Conservation (phyloP, 2,888 invertebrate species). For the Cantharis lateralis region DNA sequence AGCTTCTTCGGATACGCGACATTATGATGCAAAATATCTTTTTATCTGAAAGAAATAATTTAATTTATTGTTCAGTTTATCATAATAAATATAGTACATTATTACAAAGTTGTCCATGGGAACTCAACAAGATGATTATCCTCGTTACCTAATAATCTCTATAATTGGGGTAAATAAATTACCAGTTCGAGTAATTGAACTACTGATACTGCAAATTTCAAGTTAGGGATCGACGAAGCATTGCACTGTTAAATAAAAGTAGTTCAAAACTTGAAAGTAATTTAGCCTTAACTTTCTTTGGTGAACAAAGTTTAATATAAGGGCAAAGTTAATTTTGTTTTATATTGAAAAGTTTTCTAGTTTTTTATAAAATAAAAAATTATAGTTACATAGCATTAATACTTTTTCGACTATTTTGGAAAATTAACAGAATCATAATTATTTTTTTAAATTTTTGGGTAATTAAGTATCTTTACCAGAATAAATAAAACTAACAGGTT, state of each 20-base stretch:
- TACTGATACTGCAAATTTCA: background rate
- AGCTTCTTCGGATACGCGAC: too few relatives aligned
- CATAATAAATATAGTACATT: too few relatives aligned
- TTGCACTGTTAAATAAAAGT: background rate
- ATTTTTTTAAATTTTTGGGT: background rate
- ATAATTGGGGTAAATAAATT: background rate
- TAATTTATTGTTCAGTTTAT: too few relatives aligned
- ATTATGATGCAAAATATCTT: too few relatives aligned
- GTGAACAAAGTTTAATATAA: background rate
- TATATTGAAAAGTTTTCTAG: background rate
- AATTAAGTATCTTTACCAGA: too few relatives aligned
- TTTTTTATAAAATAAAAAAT: background rate
- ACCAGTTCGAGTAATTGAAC: background rate
- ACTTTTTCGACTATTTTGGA: background rate
- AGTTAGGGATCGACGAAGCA: background rate
- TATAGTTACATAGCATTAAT: background rate
- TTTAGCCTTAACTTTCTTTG: background rate
- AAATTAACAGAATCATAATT: background rate
- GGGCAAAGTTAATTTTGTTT: background rate
- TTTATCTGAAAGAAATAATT: too few relatives aligned
- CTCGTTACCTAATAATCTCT: too few relatives aligned
- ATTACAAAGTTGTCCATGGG: too few relatives aligned
- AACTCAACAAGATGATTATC: too few relatives aligned
- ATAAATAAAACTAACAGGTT: too few relatives aligned
- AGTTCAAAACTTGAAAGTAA: background rate